Percentiles rank a stretch among this genome's conserved stretches.
phyloP scores from a whole-genome alignment of 2,888 invertebrate genomes.

The Melinopterus prodromus region DNA sequence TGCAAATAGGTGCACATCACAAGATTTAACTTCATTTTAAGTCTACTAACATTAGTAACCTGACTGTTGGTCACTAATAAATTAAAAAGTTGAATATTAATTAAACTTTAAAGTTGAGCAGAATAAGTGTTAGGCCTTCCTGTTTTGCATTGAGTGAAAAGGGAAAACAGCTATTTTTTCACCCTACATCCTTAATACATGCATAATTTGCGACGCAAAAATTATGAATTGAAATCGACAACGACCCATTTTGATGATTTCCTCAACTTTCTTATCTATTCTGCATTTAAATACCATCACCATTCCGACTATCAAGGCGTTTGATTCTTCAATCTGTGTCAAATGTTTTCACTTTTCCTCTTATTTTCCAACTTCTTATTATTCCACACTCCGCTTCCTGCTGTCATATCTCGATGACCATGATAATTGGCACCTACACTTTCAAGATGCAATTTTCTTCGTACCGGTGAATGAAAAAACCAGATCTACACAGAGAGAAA shows the following conservation, averaged over 20 bases:
- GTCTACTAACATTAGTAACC: too few relatives aligned
- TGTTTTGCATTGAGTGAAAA: neutral
- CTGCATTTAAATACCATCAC: neutral
- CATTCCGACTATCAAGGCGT: neutral
- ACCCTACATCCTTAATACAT: neutral
- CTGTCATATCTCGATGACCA: neutral
- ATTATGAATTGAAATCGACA: neutral
- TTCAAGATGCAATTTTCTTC: neutral
- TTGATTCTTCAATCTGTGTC: neutral
- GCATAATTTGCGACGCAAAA: neutral
- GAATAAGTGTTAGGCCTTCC: too few relatives aligned
- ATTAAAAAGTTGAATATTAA: too few relatives aligned
- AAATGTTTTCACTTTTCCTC: neutral
- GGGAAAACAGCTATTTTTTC: neutral
- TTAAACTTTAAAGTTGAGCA: too few relatives aligned
- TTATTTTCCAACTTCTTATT: neutral
- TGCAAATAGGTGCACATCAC: too few relatives aligned
- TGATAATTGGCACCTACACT: slow-evolving; percentile 4
- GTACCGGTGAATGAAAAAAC: neutral
- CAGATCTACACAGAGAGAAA: too few relatives aligned
- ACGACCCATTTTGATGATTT: neutral
- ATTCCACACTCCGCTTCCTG: neutral
- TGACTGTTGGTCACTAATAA: too few relatives aligned
- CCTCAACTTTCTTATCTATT: neutral
- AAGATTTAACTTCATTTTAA: too few relatives aligned